These are phyloP conservation scores for Labeo calbasu DNA, from an alignment of 2,797 vertebrate genomes.

Conservation along the genomic window DNA sequence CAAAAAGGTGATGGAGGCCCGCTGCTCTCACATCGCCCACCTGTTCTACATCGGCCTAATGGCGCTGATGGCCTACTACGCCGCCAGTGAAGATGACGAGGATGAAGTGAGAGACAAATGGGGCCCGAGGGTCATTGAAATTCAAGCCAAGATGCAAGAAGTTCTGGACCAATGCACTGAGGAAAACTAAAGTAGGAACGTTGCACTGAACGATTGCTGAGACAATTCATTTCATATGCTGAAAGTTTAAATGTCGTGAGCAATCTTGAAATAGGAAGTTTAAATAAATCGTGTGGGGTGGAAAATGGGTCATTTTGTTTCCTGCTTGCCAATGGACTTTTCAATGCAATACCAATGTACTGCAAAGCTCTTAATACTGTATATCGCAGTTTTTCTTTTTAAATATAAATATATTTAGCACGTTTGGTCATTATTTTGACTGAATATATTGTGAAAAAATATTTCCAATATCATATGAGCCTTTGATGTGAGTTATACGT, in stretches of 20 bases:
- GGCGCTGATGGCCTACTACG: slow-evolving; percentile 77
- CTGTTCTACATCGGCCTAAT: slow-evolving; percentile 83
- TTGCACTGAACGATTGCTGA: background rate
- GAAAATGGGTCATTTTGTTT: slow-evolving; percentile 21
- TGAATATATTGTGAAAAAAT: slow-evolving; percentile 42
- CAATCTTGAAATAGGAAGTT: slow-evolving; percentile 21
- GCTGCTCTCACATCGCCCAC: slow-evolving; percentile 76
- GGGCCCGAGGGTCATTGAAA: slow-evolving; percentile 70
- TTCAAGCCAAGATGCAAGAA: slow-evolving; percentile 77
- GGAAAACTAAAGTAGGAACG: slow-evolving; percentile 41
- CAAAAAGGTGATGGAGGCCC: slow-evolving; percentile 75
- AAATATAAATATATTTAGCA: slow-evolving; percentile 14
- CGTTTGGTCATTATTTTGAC: slow-evolving; percentile 16
- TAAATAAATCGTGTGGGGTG: slow-evolving; percentile 35
- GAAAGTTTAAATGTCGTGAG: slow-evolving; percentile 18
- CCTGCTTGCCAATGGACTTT: slow-evolving; percentile 13
- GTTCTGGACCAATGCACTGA: slow-evolving; percentile 73
- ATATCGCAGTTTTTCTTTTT: background rate
- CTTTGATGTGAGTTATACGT: slow-evolving; percentile 7
- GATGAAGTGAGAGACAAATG: slow-evolving; percentile 76
- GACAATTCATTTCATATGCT: slow-evolving; percentile 31
- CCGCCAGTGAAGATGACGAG: slow-evolving; percentile 78
- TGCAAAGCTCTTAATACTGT: slow-evolving; percentile 37
- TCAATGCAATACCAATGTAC: slow-evolving; percentile 6
- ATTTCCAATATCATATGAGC: background rate